Base-by-base conservation (phyloP, 2,797 vertebrate genomes). In the Alfaro cultratus region DNA sequence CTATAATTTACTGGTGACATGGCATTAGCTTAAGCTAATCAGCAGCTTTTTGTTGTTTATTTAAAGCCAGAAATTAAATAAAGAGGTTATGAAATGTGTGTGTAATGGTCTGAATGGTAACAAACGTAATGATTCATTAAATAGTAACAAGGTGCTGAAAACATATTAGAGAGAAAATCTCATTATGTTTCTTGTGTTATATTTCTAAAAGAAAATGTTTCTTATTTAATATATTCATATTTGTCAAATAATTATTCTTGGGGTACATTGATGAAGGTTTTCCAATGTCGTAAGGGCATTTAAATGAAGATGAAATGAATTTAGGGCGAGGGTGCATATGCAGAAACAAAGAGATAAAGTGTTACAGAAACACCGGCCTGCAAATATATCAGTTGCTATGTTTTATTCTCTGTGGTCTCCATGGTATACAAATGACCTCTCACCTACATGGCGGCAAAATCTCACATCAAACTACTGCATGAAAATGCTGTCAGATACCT, bases 211-310 rank as follows among this genome's bases (percentile, higher is more conserved):
- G 26, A 53, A 26, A 53, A 81, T 85, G 79, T 89, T 45, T 72
- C 3, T 15, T 77, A 75, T 83, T 85, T 85, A 81, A 83, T 70
- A 31, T 83, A 84, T 71, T 71, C 53, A 60, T 78, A 34, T 53
- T 51, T 47, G 70, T 76, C 46, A 71, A 85, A 73, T 45, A 75
- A 67, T 6, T 39, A 29, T 75, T 80, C 49, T 74, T 36, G 41
- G 76, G 57, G 57, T 29, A 78, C 68, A 41, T 86, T 55, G 45
- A 79, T n/a, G 49, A 71, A 78, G 29, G 29, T n/a, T 57, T 45
- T 49, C 23, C 84, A 31, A 47, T 73, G 68, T 91, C 90, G 92
- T 77, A 95, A 95, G 93, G 94, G 95, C 95, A 95, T 94, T 53
- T 95, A 94, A 94, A 88, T 78, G 3, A 74, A 76, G 81, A 70